phyloP scores from a whole-genome alignment of 1,140 invertebrate species.

The Cylas formicarius region DNA sequence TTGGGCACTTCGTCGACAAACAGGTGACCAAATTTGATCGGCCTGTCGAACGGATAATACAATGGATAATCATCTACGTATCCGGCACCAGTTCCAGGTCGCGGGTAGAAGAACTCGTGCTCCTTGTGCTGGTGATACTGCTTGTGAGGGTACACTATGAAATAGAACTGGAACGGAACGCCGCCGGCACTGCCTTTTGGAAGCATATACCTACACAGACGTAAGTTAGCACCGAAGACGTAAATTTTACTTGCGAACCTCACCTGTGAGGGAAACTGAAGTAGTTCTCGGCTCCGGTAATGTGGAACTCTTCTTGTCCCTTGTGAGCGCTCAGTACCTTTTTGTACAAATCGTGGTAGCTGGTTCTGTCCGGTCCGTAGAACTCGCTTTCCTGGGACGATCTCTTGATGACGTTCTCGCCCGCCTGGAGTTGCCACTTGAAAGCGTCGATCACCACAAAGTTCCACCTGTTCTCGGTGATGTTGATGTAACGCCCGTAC shows the following conservation, averaged over 20 bases:
- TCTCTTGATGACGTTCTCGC: constrained; percentile 59
- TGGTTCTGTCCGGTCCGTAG: constrained; percentile 55
- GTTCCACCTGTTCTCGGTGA: constrained; percentile 40
- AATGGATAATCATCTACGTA: constrained; percentile 49
- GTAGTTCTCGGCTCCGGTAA: constrained; percentile 47
- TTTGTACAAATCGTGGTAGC: constrained; percentile 52
- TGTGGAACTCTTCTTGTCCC: constrained; percentile 43
- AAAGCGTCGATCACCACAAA: constrained; percentile 67
- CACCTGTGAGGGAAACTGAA: constrained; percentile 49
- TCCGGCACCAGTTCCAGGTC: no score
- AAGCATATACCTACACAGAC: constrained; percentile 45
- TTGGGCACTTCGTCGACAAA: constrained; percentile 49
- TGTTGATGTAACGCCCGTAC: constrained; percentile 43
- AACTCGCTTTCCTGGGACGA: constrained; percentile 58
- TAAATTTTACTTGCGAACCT: not conserved
- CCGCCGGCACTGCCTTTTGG: constrained; percentile 60
- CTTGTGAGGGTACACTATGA: constrained; percentile 47
- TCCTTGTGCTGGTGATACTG: constrained; percentile 26
- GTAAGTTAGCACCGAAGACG: no score
- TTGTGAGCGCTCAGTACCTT: constrained; percentile 48
- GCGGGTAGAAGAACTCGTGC: constrained; percentile 37
- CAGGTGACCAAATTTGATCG: constrained; percentile 41
- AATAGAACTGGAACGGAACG: constrained; percentile 55
- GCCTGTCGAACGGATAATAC: constrained; percentile 61
- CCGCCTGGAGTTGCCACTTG: constrained; percentile 52